A percentile compares a stretch with the other conserved stretches of the same genome.
Conservation (phyloP, 2,113 vertebrate species). For the Oreochromis tanganicae region DNA sequence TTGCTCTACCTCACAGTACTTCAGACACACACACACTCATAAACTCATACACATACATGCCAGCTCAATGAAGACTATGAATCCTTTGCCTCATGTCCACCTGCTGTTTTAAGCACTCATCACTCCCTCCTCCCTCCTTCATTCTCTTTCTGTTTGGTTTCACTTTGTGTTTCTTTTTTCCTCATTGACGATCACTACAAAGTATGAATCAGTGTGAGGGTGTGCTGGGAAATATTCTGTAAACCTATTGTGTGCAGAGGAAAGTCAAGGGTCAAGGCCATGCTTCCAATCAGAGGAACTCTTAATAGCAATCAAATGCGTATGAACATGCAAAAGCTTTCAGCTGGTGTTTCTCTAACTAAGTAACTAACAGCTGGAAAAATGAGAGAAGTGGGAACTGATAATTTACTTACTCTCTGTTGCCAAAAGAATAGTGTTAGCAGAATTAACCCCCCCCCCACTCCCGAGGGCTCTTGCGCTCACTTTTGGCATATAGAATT, state of each 20-base stretch:
- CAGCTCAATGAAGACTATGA: neutral
- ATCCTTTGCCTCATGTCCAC: neutral
- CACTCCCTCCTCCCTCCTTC: neutral
- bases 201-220: neutral
- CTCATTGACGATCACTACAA: neutral
- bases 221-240: neutral
- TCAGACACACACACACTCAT: neutral
- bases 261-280: neutral
- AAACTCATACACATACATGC: neutral
- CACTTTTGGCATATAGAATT: too few species aligned
- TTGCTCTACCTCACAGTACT: neutral
- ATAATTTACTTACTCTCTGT: neutral
- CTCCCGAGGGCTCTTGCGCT: too few species aligned
- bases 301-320: neutral
- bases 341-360: neutral
- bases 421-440: neutral
- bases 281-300: slow-evolving; percentile 15
- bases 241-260: neutral
- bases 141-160: neutral
- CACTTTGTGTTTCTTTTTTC: neutral
- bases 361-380: neutral
- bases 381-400: neutral
- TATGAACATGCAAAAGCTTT: neutral
- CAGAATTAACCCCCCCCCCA: neutral
- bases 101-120: neutral